Evolutionary conservation across 1,140 invertebrate genomes (phyloP).

Genomic region (Stegodyphus dumicola): DNA sequence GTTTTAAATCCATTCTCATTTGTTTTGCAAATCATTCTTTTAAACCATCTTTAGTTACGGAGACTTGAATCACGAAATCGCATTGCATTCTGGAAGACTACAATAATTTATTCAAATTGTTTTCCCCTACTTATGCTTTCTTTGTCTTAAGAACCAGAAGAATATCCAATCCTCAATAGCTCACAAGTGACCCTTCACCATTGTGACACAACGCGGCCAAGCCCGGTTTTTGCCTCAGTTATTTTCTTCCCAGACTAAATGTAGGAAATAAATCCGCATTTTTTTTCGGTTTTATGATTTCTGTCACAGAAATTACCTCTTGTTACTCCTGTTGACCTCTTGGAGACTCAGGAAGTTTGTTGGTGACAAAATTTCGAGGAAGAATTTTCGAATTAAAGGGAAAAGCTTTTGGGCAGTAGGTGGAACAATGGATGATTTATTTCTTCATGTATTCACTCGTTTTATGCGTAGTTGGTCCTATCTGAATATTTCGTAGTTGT

Average conservation of each 20-base stretch:
- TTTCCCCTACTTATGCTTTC: too few species aligned
- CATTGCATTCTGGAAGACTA: too few species aligned
- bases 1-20: too few species aligned
- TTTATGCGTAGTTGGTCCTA: not conserved
- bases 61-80: too few species aligned
- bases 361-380: conserved; percentile 25
- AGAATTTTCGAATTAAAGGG: not conserved
- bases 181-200: conserved; percentile 13
- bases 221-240: not conserved
- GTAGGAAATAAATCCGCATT: conserved; percentile 6
- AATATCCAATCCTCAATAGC: not conserved
- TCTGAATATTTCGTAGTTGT: not conserved
- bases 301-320: not conserved
- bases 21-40: too few species aligned
- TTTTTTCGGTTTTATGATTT: conserved; percentile 21
- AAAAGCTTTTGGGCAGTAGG: not conserved
- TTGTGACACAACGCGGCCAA: conserved; percentile 2
- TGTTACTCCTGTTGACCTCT: conserved; percentile 2
- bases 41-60: too few species aligned
- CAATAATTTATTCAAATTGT: too few species aligned
- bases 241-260: not conserved
- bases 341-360: conserved; percentile 19
- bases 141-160: too few species aligned
- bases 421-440: conserved; percentile 12
- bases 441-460: conserved; percentile 7